Base-by-base conservation (phyloP, 2,888 invertebrate species). In the Drymonia ruficornis region DNA sequence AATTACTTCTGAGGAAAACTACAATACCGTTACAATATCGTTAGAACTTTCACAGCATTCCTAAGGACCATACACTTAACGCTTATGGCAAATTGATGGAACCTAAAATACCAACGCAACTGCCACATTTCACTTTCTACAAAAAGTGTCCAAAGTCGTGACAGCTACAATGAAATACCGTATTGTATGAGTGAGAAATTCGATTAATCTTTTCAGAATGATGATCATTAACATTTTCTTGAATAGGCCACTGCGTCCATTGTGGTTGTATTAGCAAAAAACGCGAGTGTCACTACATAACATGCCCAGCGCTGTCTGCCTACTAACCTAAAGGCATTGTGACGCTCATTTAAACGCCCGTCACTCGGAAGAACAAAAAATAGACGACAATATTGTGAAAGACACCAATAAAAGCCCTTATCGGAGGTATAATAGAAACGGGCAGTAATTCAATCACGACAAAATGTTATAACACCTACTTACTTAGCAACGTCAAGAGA, bases 41-140 rank as follows among this genome's bases (percentile, higher is more conserved):
- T 43, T 23, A n/a, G 48, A 56, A 61, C 65, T 67, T 65, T 70
- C 61, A 56, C 58, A 52, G 45, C 23, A 29, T 46, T 53, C 58
- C 59, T 63, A 61, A 54, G 59, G 60, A 61, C 60, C 42, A 52
- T 46, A 51, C 63, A 57, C 54, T 50, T 44, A 43, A 59, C 23
- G 51, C 57, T 53, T 55, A 59, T 53, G 56, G 38, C 40, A 13
- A 56, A 59, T 59, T 59, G 53, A 64, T 56, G 65, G 55, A 58
- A 38, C 50, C 56, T 52, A 48, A 54, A 61, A 58, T 54, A 50
- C 56, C 49, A 56, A 58, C 54, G 47, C 62, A n/a, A n/a, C n/a
- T n/a, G n/a, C 55, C 48, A 54, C 61, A 63, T 70, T 66, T 70
- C 72, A 69, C 72, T 72, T 70, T 62, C 56, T n/a, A 65, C 51